Base-by-base conservation (phyloP, 1,140 invertebrate species). In the Drosophila serrata region DNA sequence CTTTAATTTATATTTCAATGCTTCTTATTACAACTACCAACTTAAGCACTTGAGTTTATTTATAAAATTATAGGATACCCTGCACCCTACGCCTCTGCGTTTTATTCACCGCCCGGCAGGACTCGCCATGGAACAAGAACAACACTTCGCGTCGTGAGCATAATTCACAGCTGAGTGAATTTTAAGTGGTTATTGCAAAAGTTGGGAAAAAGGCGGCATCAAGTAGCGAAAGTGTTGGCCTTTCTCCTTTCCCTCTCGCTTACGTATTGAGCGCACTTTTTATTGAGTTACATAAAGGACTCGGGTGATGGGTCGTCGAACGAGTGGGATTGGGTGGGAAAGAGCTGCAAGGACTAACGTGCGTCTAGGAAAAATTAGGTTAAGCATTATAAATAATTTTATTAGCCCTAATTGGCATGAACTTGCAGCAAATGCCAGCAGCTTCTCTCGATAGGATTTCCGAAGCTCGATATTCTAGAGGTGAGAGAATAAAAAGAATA, bases 131-230 rank as follows among this genome's bases (percentile, higher is more conserved):
- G 63, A 84, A 76, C 84, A 84, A 74, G 84, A 87, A 80, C 84
- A 88, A 84, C 84, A 88, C 84, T 87, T 45, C 58, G 68, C 65
- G 73, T 80, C 78, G 80, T 80, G 84, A 87, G 84, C 84, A 90
- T 90, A 90, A 90, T 90, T 90, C 85, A 90, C 85, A 85, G 85
- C 75, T 90, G 85, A 90, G 85, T 90, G 85, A 90, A 90, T 90
- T 90, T 90, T 90, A 90, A 90, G 85, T 90, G 85, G 86, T 90
- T 90, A 90, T 90, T 90, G 85, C 85, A 85, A 90, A 90, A 90
- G 85, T 90, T 90, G 75, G 78, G 74, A 78, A 59, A 78, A 70
- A 45, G 75, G 64, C 55, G 75, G 35, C 74, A 69, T 77, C 74
- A 79, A 79, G 65, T 63, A 78, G 85, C 78, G 85, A 90, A 90